phyloP scores from a whole-genome alignment of 2,797 vertebrate species.

The Denticeps clupeoides region DNA sequence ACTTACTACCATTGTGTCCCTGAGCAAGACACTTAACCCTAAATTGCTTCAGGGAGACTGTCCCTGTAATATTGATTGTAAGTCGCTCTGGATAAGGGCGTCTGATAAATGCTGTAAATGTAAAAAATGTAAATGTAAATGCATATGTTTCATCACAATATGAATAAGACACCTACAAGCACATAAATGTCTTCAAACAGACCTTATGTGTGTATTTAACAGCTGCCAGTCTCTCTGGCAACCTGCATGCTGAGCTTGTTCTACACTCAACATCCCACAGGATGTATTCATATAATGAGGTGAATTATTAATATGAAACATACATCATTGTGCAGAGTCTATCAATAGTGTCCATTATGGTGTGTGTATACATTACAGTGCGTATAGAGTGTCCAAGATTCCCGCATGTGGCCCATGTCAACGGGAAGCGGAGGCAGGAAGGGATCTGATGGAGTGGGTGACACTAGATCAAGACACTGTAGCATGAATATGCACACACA shows the following conservation, averaged over 20 bases:
- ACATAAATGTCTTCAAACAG: too few relatives aligned
- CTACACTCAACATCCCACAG: neutral
- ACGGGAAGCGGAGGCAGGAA: constrained; percentile 42
- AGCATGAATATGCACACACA: constrained; percentile 11
- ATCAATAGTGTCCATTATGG: constrained; percentile 57
- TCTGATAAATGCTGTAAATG: too few relatives aligned
- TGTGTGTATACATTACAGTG: constrained; percentile 60
- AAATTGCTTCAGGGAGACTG: too few relatives aligned
- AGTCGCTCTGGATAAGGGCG: too few relatives aligned
- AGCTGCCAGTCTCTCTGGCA: too few relatives aligned
- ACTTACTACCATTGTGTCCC: too few relatives aligned
- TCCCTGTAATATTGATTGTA: too few relatives aligned
- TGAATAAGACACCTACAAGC: constrained; percentile 65
- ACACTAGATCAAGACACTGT: constrained; percentile 25
- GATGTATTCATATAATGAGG: constrained; percentile 19
- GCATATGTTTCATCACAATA: constrained; percentile 35
- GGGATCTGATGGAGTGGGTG: constrained; percentile 38
- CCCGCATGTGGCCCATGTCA: constrained; percentile 41
- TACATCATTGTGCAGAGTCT: constrained; percentile 52
- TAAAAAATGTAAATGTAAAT: too few relatives aligned
- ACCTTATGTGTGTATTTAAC: too few relatives aligned
- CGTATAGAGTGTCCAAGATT: constrained; percentile 60
- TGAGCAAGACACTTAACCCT: too few relatives aligned
- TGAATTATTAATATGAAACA: constrained; percentile 60
- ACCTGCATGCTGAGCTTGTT: neutral